These are phyloP conservation scores for Anastatus disparis DNA, from an alignment of 1,140 invertebrate species.

Conservation along the genomic window DNA sequence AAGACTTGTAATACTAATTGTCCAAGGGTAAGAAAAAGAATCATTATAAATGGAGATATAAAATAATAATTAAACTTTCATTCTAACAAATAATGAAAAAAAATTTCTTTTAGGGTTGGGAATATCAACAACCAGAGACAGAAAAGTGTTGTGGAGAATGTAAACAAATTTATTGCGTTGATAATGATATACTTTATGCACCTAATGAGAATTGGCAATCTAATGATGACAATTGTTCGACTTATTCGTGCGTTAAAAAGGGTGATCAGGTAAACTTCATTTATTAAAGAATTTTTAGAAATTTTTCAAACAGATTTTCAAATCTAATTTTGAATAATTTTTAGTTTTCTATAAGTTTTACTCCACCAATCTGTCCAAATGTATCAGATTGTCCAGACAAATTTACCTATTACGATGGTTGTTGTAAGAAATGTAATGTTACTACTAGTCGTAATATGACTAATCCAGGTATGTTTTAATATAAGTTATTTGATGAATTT, in stretches of 20 bases:
- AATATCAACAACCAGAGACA: slow-evolving; percentile 64
- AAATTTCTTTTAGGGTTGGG: slow-evolving; percentile 67
- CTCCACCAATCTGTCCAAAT: slow-evolving; percentile 70
- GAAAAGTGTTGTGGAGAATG: slow-evolving; percentile 79
- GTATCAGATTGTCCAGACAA: slow-evolving; percentile 71
- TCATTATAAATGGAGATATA: slow-evolving; percentile 28
- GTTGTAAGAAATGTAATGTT: slow-evolving; percentile 74
- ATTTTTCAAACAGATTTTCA: not conserved
- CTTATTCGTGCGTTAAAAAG: slow-evolving; percentile 67
- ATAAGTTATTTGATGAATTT: not conserved
- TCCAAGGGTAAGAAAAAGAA: slow-evolving; percentile 48
- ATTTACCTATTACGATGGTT: slow-evolving; percentile 71
- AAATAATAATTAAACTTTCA: slow-evolving; percentile 3
- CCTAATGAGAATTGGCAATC: slow-evolving; percentile 71
- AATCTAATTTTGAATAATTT: slow-evolving; percentile 31
- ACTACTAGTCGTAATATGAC: no score
- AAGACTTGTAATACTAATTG: slow-evolving; percentile 70
- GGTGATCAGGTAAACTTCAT: slow-evolving; percentile 54
- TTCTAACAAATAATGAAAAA: no score
- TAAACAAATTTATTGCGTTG: slow-evolving; percentile 72
- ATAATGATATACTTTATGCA: slow-evolving; percentile 68
- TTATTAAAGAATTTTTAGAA: not conserved
- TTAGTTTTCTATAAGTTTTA: slow-evolving; percentile 68
- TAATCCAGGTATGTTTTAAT: no score
- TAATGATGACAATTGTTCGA: slow-evolving; percentile 79